Percentiles rank a stretch among this genome's conserved stretches.
These are phyloP conservation scores for Sclerurus mexicanus DNA, from an alignment of 2,113 vertebrate genomes.

Conservation along the genomic window DNA sequence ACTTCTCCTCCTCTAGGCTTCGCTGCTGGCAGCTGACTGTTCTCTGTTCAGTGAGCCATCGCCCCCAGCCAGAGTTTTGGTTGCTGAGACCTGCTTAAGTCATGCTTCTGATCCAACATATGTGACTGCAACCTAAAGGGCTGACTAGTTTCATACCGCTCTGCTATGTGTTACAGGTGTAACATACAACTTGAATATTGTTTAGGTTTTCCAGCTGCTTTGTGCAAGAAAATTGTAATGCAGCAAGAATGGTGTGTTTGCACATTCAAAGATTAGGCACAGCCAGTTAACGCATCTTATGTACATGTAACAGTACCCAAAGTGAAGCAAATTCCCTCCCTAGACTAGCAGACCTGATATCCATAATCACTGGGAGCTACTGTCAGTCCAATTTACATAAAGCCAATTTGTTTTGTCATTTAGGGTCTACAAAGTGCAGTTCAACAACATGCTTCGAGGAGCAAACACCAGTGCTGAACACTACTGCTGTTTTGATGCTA, in stretches of 20 bases:
- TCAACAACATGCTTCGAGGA: neutral
- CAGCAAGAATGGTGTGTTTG: neutral
- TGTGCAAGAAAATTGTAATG: neutral
- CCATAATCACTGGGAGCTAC: constrained; percentile 24
- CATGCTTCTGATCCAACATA: neutral
- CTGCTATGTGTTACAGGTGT: neutral
- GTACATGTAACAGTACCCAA: neutral
- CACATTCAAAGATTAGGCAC: neutral
- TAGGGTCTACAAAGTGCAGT: neutral
- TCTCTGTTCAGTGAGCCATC: neutral
- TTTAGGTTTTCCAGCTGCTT: neutral
- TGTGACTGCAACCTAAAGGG: neutral
- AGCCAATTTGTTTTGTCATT: neutral
- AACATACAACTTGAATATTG: neutral
- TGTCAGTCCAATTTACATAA: neutral
- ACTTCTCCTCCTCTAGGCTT: neutral
- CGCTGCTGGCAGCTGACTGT: neutral
- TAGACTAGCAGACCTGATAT: neutral
- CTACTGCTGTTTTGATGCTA: constrained; percentile 17
- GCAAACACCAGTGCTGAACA: neutral
- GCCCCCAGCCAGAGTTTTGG: neutral
- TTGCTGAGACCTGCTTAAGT: neutral
- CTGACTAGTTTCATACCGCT: neutral
- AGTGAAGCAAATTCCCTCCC: neutral
- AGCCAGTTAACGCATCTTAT: neutral